phyloP scores from a whole-genome alignment of 2,888 invertebrate genomes.

The Acanthosoma haemorrhoidale region DNA sequence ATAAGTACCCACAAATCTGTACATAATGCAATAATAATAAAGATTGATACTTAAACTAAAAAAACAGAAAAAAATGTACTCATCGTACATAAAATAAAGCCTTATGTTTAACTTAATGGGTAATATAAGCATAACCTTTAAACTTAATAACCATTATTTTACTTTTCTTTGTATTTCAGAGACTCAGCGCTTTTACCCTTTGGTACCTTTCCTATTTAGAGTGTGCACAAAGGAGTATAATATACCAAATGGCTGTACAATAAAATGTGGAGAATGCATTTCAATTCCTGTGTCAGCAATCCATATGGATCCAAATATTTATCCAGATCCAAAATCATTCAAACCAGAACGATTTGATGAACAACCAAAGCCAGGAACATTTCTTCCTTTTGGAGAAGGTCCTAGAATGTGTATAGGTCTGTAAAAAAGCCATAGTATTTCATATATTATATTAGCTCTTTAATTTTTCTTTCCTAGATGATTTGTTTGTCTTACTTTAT shows the following conservation, averaged over 20 bases:
- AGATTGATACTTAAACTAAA: too few species aligned
- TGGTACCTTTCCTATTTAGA: background rate
- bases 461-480: too few species aligned
- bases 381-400: constrained; percentile 28
- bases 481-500: too few species aligned
- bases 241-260: background rate
- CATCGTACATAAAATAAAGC: too few species aligned
- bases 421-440: too few species aligned
- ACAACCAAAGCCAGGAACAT: background rate
- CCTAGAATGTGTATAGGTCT: constrained; percentile 31
- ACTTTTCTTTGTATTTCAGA: background rate
- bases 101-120: too few species aligned
- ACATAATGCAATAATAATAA: too few species aligned
- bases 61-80: too few species aligned
- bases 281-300: constrained; percentile 30
- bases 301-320: constrained; percentile 33
- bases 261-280: constrained; percentile 29
- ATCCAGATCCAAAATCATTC: constrained; percentile 30
- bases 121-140: too few species aligned
- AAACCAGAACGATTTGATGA: constrained; percentile 32
- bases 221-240: constrained; percentile 23
- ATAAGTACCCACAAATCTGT: too few species aligned
- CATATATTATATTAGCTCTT: too few species aligned
- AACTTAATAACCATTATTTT: too few species aligned
- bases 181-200: constrained; percentile 20